Conservation (phyloP, 2,797 vertebrate genomes). For the Coregonus suidteri region DNA sequence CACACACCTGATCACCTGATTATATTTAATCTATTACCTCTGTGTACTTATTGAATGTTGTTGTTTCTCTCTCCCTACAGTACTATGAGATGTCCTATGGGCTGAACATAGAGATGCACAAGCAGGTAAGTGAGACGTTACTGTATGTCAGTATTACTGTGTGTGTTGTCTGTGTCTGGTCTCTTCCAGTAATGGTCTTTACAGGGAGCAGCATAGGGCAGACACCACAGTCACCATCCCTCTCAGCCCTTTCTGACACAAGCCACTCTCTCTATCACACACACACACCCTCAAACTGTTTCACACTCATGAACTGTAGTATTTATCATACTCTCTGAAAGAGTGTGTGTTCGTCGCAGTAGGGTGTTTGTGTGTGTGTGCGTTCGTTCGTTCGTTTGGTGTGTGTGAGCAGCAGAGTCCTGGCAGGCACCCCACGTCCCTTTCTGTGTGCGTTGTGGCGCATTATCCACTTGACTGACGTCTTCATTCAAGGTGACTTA, state of each 20-base stretch:
- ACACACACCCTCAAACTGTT: not conserved
- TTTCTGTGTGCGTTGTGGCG: conserved; percentile 8
- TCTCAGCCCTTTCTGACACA: too few species aligned
- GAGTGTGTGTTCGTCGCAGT: not conserved
- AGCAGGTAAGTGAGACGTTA: conserved; percentile 82
- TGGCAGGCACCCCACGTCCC: conserved; percentile 32
- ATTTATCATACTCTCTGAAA: conserved; percentile 9
- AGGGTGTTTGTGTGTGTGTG: conserved; percentile 3
- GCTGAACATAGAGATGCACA: conserved; percentile 98
- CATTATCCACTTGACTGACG: conserved; percentile 52
- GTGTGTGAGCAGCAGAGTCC: conserved; percentile 23
- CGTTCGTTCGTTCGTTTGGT: not conserved
- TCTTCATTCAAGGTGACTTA: conserved; percentile 56
- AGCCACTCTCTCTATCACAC: too few species aligned
- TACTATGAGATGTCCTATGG: conserved; percentile 98
- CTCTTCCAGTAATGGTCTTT: not conserved
- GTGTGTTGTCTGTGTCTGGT: not conserved
- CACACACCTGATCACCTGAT: not conserved
- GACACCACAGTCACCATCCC: too few species aligned
- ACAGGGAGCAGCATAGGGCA: too few species aligned
- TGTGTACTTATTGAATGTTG: conserved; percentile 32
- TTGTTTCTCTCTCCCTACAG: conserved; percentile 75
- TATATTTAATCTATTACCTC: not conserved
- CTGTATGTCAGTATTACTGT: not conserved
- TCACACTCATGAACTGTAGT: not conserved